Evolutionary conservation across 2,888 invertebrate species (phyloP).

Genomic region (Chironomus riparius): DNA sequence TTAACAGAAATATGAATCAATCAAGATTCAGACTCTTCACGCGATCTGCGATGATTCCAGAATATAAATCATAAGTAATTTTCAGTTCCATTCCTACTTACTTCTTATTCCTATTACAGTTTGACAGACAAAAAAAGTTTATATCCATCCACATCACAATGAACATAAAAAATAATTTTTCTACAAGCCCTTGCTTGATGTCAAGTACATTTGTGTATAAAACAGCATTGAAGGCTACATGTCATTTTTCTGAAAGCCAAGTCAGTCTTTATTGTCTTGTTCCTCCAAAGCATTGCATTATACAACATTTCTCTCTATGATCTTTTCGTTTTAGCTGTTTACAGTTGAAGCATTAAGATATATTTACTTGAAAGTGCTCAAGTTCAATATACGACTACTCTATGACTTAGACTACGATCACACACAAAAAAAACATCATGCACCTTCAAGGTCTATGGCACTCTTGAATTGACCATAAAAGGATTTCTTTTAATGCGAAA

Average conservation of each 20-base stretch:
- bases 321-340: neutral
- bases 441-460: slow-evolving; percentile 3
- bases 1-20: too few relatives aligned
- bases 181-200: neutral
- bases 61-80: too few relatives aligned
- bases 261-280: neutral
- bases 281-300: too few relatives aligned
- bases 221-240: neutral
- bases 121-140: too few relatives aligned
- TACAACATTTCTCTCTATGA: neutral
- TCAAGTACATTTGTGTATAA: neutral
- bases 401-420: neutral
- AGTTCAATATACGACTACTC: neutral
- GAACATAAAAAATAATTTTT: neutral
- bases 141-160: neutral
- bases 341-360: neutral
- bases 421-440: neutral
- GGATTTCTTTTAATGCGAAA: neutral
- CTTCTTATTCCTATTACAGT: too few relatives aligned
- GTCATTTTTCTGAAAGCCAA: neutral
- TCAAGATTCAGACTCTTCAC: too few relatives aligned
- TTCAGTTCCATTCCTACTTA: too few relatives aligned
- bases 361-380: neutral
- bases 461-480: slow-evolving; percentile 6
- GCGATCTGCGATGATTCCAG: too few relatives aligned